phyloP scores from a whole-genome alignment of 2,797 vertebrate genomes.

The Falco novaeseelandiae region DNA sequence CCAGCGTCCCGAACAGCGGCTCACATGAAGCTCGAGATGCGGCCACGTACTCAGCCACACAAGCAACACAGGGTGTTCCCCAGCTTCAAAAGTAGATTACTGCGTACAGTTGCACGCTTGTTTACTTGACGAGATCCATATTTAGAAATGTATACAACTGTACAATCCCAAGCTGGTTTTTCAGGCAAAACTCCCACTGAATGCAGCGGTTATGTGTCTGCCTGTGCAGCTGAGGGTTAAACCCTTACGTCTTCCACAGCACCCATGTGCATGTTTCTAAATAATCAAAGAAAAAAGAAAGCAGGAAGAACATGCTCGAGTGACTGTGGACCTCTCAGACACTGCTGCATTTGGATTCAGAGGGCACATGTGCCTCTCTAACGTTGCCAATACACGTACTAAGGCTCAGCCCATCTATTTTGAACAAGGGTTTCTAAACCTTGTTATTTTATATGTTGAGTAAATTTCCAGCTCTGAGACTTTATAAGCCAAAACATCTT shows the following conservation, averaged over 20 bases:
- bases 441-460: neutral
- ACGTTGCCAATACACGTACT: rapidly evolving
- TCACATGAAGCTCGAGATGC: rapidly evolving
- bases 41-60: neutral
- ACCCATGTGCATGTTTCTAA: neutral
- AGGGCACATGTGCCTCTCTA: neutral
- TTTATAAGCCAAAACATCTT: neutral
- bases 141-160: neutral
- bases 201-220: rapidly evolving
- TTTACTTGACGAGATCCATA: neutral
- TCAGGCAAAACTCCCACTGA: neutral
- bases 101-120: rapidly evolving
- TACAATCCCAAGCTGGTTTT: neutral
- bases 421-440: neutral
- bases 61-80: neutral
- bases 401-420: neutral
- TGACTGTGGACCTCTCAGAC: neutral
- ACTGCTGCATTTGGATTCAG: neutral
- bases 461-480: neutral
- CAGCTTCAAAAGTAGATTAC: neutral
- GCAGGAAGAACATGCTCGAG: neutral
- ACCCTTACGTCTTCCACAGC: neutral
- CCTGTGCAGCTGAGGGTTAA: neutral
- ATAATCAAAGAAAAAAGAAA: neutral
- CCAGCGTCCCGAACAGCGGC: rapidly evolving